Percentiles rank a stretch among this genome's conserved stretches.
Evolutionary conservation across 2,797 vertebrate genomes (phyloP).

Genomic region (Mus caroli): DNA sequence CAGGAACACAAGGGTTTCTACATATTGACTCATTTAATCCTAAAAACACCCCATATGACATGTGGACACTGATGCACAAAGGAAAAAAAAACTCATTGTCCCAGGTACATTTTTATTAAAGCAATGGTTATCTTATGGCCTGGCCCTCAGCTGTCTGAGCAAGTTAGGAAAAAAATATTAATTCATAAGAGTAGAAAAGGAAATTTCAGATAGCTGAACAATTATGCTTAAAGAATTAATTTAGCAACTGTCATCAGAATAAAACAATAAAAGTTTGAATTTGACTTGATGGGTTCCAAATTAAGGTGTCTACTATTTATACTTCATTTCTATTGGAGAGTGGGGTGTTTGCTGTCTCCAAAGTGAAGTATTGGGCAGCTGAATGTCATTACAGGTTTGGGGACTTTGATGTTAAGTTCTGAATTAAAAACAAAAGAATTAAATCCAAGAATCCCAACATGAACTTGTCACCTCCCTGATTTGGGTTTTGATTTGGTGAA

Average conservation of each 20-base stretch:
- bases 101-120: not conserved
- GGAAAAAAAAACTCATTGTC: constrained; percentile 38
- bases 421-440: too few relatives aligned
- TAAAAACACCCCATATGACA: not conserved
- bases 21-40: not conserved
- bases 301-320: not conserved
- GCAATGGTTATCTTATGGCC: not conserved
- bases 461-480: too few relatives aligned
- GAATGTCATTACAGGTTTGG: too few relatives aligned
- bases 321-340: not conserved
- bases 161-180: constrained; percentile 9
- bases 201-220: not conserved
- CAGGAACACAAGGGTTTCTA: not conserved
- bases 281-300: not conserved
- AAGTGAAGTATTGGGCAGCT: too few relatives aligned
- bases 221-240: not conserved
- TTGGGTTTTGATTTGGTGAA: too few relatives aligned
- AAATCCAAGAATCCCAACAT: too few relatives aligned
- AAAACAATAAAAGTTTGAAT: not conserved
- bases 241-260: constrained; percentile 4
- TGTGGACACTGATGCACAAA: not conserved
- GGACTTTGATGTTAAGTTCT: too few relatives aligned
- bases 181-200: not conserved
- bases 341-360: too few relatives aligned
- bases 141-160: not conserved